phyloP scores from a whole-genome alignment of 2,888 invertebrate species.

The Arge pagana region DNA sequence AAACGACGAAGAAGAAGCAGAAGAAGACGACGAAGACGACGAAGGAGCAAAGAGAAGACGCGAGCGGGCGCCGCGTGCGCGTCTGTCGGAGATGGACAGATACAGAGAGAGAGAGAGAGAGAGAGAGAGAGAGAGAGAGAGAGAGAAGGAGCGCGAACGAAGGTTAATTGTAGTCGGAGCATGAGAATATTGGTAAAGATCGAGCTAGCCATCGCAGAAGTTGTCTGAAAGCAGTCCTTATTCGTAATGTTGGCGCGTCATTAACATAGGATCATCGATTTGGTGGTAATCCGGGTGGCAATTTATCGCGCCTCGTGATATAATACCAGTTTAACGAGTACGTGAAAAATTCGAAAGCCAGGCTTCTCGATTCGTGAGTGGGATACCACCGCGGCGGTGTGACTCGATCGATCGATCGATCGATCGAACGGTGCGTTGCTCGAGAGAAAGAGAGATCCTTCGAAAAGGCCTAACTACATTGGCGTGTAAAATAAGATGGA shows the following conservation, averaged over 20 bases:
- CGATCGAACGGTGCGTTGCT: too few relatives aligned
- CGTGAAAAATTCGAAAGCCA: neutral
- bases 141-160: conserved; percentile 9
- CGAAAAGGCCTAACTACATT: conserved; percentile 23
- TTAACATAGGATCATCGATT: conserved; percentile 11
- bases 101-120: too few relatives aligned
- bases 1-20: conserved; percentile 6
- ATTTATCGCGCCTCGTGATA: neutral
- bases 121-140: conserved; percentile 12
- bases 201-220: conserved; percentile 4
- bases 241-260: conserved; percentile 1
- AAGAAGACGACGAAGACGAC: too few relatives aligned
- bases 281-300: neutral
- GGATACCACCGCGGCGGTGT: neutral
- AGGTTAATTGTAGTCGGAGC: conserved; percentile 1
- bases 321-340: neutral
- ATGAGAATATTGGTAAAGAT: conserved; percentile 8
- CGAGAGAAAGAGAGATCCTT: conserved; percentile 9
- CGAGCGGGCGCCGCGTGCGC: too few relatives aligned
- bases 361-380: neutral
- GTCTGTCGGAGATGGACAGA: too few relatives aligned
- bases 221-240: conserved; percentile 3
- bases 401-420: conserved; percentile 8
- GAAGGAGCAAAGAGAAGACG: conserved; percentile 13
- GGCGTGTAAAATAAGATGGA: conserved; percentile 22